These are phyloP conservation scores for Labeo rohita DNA, from an alignment of 2,113 vertebrate genomes.

Conservation along the genomic window DNA sequence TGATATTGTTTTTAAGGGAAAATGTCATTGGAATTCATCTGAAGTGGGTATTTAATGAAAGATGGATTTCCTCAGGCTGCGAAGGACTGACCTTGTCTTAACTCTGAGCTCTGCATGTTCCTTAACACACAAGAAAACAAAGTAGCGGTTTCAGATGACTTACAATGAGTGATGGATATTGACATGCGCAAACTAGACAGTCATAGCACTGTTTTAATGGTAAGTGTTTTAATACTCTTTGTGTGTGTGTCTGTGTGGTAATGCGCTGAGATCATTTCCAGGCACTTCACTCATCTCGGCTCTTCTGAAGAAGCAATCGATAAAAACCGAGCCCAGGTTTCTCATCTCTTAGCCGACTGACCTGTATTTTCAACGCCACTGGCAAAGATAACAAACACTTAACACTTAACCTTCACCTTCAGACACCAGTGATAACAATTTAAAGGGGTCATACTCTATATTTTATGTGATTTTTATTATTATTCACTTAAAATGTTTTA, in stretches of 20 bases:
- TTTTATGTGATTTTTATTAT: too few species aligned
- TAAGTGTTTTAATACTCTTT: background rate
- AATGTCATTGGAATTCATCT: background rate
- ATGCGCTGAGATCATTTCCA: conserved; percentile 33
- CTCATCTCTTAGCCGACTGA: conserved; percentile 18
- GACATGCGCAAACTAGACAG: background rate
- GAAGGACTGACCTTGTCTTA: background rate
- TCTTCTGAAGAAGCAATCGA: conserved; percentile 3
- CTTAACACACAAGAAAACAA: conserved; percentile 9
- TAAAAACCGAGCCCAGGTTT: background rate
- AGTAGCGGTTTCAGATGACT: background rate
- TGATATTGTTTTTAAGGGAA: background rate
- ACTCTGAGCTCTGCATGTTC: background rate
- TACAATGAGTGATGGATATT: conserved; percentile 12
- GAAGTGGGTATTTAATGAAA: background rate
- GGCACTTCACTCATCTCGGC: conserved; percentile 31
- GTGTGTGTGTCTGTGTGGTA: background rate
- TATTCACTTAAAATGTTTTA: too few species aligned
- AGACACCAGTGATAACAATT: background rate
- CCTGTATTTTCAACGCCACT: conserved; percentile 25
- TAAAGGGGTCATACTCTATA: background rate
- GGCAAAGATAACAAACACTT: conserved; percentile 12
- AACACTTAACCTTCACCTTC: background rate
- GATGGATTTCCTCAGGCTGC: background rate
- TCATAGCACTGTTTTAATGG: background rate